Percentiles rank a stretch among this genome's conserved stretches.
phyloP scores from a whole-genome alignment of 2,113 vertebrate genomes.

The Lipotes vexillifer region DNA sequence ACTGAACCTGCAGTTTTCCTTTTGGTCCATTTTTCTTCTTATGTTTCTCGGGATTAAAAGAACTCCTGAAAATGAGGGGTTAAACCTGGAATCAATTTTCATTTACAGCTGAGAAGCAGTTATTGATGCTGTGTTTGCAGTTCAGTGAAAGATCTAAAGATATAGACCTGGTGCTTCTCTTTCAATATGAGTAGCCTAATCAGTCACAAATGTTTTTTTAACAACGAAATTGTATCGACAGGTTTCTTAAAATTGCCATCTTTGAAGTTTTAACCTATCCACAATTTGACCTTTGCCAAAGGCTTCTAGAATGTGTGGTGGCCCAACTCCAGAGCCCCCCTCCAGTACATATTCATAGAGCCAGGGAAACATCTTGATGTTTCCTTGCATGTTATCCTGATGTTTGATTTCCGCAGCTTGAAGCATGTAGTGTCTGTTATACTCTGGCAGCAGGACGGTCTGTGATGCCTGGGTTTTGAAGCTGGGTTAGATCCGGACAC shows the following conservation, averaged over 20 bases:
- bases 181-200: slow-evolving; percentile 81
- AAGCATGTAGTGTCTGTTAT: background rate
- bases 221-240: slow-evolving; percentile 80
- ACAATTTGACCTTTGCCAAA: slow-evolving; percentile 73
- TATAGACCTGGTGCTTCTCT: slow-evolving; percentile 77
- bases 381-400: slow-evolving; percentile 50
- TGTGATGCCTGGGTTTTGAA: background rate
- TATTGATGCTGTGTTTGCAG: slow-evolving; percentile 81
- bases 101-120: slow-evolving; percentile 82
- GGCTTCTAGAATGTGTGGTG: slow-evolving; percentile 66
- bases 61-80: slow-evolving; percentile 74
- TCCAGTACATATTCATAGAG: slow-evolving; percentile 64
- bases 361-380: slow-evolving; percentile 63
- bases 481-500: background rate
- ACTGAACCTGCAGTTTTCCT: background rate
- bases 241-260: slow-evolving; percentile 82
- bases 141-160: slow-evolving; percentile 83
- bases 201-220: slow-evolving; percentile 83
- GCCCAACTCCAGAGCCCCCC: slow-evolving; percentile 68
- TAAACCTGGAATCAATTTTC: slow-evolving; percentile 85
- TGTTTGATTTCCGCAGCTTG: background rate
- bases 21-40: slow-evolving; percentile 42
- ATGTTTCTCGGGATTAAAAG: slow-evolving; percentile 70
- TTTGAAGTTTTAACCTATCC: slow-evolving; percentile 80
- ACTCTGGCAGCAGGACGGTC: background rate